phyloP scores from a whole-genome alignment of 2,113 vertebrate species.

The Trematomus loennbergii region DNA sequence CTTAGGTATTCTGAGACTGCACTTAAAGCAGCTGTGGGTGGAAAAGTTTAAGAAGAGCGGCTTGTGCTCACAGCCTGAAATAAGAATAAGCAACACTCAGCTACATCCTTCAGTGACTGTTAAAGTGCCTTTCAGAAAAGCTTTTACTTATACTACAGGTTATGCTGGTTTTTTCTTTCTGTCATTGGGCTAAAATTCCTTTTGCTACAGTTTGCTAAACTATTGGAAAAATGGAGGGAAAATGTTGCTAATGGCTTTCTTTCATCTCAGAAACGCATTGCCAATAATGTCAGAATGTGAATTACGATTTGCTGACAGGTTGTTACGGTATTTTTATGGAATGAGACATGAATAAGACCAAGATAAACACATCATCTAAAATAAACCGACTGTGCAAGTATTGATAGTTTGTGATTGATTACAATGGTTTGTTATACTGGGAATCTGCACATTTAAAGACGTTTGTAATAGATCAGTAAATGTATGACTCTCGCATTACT shows the following conservation, averaged over 20 bases:
- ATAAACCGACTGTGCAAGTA: neutral
- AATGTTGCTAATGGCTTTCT: too few relatives aligned
- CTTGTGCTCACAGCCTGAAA: conserved; percentile 10
- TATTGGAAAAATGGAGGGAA: too few relatives aligned
- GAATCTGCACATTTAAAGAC: neutral
- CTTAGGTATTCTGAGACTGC: conserved; percentile 44
- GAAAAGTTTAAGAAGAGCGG: conserved; percentile 25
- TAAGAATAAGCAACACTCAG: neutral
- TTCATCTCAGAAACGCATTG: too few relatives aligned
- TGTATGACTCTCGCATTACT: neutral
- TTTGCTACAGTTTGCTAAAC: too few relatives aligned
- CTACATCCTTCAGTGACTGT: neutral
- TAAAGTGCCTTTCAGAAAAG: conserved; percentile 13
- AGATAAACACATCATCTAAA: conserved; percentile 14
- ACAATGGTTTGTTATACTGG: neutral
- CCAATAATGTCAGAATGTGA: too few relatives aligned
- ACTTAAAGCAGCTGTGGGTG: conserved; percentile 45
- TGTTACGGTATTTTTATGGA: too few relatives aligned
- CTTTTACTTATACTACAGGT: neutral
- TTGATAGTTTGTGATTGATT: neutral
- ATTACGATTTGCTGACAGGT: too few relatives aligned
- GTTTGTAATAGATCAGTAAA: neutral
- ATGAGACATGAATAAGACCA: too few relatives aligned
- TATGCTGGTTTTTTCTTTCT: neutral
- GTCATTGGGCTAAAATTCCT: too few relatives aligned